A percentile compares a stretch with the other conserved stretches of the same genome.
Conservation (phyloP, 2,888 invertebrate genomes). For the Apotomis capreana region DNA sequence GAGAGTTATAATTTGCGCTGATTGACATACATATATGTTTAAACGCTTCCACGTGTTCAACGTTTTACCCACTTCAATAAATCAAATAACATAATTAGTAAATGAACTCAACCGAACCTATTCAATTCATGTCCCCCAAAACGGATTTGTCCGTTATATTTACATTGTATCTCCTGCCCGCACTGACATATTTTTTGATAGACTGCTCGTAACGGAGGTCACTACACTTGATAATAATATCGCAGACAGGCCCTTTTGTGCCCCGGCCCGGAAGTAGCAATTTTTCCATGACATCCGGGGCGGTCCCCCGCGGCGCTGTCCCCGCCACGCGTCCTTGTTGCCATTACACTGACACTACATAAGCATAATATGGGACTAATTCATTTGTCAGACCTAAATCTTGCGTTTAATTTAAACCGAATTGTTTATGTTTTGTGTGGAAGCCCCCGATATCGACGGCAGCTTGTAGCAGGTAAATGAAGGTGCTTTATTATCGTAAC, state of each 20-base stretch:
- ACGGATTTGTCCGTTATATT: conserved; percentile 11
- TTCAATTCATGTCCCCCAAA: neutral
- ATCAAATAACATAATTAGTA: neutral
- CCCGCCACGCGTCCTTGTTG: conserved; percentile 55
- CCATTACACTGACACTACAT: conserved; percentile 54
- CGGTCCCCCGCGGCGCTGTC: conserved; percentile 66
- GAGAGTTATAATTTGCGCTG: no score
- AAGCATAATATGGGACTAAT: conserved; percentile 46
- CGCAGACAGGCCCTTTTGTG: conserved; percentile 69
- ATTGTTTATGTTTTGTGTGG: neutral
- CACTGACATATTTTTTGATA: conserved; percentile 55
- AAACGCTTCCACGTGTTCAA: no score
- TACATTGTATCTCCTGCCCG: conserved; percentile 16
- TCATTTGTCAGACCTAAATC: conserved; percentile 39
- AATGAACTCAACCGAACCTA: neutral
- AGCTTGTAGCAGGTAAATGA: conserved; percentile 23
- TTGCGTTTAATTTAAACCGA: conserved; percentile 18
- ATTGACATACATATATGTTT: no score
- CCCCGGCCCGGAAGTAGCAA: conserved; percentile 75
- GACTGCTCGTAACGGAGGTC: conserved; percentile 66
- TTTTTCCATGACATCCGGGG: conserved; percentile 77
- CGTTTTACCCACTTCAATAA: neutral
- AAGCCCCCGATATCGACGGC: neutral
- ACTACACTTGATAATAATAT: conserved; percentile 72
- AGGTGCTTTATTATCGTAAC: conserved; percentile 36